phyloP scores from a whole-genome alignment of 2,113 vertebrate genomes.

The Circaetus gallicus region DNA sequence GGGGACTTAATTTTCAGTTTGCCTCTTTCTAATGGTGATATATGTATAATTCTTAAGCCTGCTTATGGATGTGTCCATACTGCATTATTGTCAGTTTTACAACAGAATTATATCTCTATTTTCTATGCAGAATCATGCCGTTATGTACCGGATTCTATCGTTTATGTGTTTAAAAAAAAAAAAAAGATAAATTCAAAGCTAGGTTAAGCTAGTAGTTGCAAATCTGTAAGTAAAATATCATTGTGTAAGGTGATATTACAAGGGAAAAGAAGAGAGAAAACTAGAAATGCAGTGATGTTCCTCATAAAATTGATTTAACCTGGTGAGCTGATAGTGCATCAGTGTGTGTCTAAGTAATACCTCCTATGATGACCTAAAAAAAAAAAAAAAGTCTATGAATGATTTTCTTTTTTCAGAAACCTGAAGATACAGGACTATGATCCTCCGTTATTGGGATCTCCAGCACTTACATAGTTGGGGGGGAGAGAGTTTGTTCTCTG shows the following conservation, averaged over 20 bases:
- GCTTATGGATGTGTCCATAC: not conserved
- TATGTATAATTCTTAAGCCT: not conserved
- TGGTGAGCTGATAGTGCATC: not conserved
- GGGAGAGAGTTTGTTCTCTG: not conserved
- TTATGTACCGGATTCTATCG: not conserved
- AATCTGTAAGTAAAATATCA: not conserved
- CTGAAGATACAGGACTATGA: not conserved
- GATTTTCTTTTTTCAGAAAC: constrained; percentile 27
- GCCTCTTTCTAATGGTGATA: not conserved
- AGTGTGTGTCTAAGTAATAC: not conserved
- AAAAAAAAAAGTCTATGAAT: not conserved
- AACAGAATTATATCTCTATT: not conserved
- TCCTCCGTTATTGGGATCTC: not conserved
- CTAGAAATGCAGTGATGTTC: not conserved
- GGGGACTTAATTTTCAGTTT: not conserved
- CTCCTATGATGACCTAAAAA: not conserved
- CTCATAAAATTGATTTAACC: not conserved
- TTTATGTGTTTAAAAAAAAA: not conserved
- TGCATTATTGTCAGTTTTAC: not conserved
- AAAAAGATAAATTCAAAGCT: not conserved
- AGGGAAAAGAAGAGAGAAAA: not conserved
- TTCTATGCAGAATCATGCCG: not conserved
- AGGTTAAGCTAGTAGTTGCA: not conserved
- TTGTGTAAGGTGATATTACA: not conserved
- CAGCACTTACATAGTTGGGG: not conserved